Conservation (phyloP, 92 coral and sea anemone genomes). For the Epizoanthus fatuus region DNA sequence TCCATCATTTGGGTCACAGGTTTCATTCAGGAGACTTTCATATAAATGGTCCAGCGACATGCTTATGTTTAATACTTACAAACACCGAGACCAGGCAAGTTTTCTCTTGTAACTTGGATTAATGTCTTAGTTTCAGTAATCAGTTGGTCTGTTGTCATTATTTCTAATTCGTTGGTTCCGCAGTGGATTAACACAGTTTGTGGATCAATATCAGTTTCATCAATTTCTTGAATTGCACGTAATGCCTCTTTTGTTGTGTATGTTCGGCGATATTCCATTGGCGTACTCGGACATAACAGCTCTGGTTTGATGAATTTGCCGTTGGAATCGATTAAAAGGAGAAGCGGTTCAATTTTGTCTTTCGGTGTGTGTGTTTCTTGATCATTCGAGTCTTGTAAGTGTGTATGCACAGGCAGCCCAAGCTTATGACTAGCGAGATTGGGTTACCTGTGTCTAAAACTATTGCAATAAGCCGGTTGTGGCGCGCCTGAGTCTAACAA, state of each 20-base stretch:
- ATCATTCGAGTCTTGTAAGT: too few relatives aligned
- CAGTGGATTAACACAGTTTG: conserved; percentile 41
- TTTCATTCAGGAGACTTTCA: too few relatives aligned
- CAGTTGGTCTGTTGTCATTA: not conserved
- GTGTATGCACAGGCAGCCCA: too few relatives aligned
- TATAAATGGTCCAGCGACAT: too few relatives aligned
- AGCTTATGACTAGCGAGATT: too few relatives aligned
- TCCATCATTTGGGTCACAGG: too few relatives aligned
- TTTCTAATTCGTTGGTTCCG: conserved; percentile 43
- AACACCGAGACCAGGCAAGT: conserved; percentile 22
- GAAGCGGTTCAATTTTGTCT: not conserved
- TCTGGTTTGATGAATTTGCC: conserved; percentile 25
- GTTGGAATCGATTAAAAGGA: conserved; percentile 16
- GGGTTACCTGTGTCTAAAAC: too few relatives aligned
- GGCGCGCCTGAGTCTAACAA: too few relatives aligned
- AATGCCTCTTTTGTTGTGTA: conserved; percentile 6
- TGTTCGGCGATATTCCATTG: not conserved
- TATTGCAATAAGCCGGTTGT: too few relatives aligned
- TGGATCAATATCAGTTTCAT: not conserved
- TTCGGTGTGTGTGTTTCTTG: not conserved
- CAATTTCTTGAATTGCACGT: not conserved
- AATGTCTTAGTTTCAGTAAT: conserved; percentile 4
- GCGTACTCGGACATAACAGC: conserved; percentile 10
- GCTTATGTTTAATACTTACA: not conserved
- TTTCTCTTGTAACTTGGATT: not conserved